phyloP scores from a whole-genome alignment of 2,888 invertebrate species.

The Microchrysa polita region DNA sequence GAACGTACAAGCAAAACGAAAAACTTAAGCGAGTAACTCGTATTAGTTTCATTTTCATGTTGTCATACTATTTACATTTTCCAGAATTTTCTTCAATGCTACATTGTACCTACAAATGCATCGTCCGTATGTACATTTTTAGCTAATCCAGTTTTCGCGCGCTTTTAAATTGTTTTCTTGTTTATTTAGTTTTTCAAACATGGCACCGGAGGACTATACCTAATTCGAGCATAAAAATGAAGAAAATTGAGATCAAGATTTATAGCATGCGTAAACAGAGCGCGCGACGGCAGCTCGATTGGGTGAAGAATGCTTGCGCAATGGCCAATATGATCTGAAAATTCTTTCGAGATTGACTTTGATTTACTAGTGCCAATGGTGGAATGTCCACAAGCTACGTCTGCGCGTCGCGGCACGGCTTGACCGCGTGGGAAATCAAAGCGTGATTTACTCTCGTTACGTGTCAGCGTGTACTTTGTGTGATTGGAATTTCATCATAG shows the following conservation, averaged over 20 bases:
- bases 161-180: neutral
- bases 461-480: too few species aligned
- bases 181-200: neutral
- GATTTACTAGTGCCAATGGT: neutral
- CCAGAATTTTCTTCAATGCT: too few species aligned
- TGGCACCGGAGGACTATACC: neutral
- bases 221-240: neutral
- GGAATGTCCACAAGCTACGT: neutral
- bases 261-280: constrained; percentile 5
- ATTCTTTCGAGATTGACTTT: constrained; percentile 10
- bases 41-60: too few species aligned
- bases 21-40: too few species aligned
- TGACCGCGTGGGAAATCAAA: neutral
- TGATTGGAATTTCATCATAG: too few species aligned
- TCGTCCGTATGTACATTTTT: too few species aligned
- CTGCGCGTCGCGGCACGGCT: too few species aligned
- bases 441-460: too few species aligned
- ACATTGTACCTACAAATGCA: too few species aligned
- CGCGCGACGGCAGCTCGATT: too few species aligned
- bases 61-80: too few species aligned
- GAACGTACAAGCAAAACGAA: too few species aligned
- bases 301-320: neutral
- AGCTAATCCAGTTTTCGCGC: neutral
- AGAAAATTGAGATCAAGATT: neutral
- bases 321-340: neutral